A percentile compares a stretch with the other conserved stretches of the same genome.
Conservation (phyloP, 1,140 invertebrate species). For the Drosophila trapezifrons region DNA sequence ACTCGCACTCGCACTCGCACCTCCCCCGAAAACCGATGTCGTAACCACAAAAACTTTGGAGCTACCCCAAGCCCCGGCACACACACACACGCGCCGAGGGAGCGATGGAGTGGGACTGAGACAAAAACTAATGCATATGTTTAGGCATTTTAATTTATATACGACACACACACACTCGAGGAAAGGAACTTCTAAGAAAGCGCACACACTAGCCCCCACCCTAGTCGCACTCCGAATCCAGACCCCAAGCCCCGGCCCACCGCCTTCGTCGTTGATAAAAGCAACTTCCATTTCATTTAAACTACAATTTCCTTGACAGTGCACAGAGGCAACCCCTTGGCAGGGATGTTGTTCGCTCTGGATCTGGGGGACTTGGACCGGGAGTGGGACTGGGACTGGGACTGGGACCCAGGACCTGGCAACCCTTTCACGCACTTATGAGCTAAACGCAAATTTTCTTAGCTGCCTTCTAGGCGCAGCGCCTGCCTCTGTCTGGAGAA, state of each 20-base stretch:
- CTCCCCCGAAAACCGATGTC: constrained; percentile 69
- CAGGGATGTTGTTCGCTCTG: constrained; percentile 27
- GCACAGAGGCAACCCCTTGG: constrained; percentile 64
- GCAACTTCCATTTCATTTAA: constrained; percentile 83
- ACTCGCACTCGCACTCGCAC: constrained; percentile 27
- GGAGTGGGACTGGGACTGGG: constrained; percentile 6
- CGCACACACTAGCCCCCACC: constrained; percentile 41
- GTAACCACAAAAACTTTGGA: constrained; percentile 81
- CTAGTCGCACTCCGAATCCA: constrained; percentile 32
- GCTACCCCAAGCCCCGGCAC: constrained; percentile 33
- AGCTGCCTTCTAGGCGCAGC: constrained; percentile 78
- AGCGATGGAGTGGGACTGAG: constrained; percentile 45
- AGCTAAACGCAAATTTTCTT: constrained; percentile 83
- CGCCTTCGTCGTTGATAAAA: constrained; percentile 75
- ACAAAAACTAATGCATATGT: constrained; percentile 83
- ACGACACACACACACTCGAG: constrained; percentile 47
- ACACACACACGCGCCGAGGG: constrained; percentile 19
- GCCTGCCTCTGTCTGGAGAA: constrained; percentile 68
- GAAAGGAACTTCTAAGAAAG: constrained; percentile 69
- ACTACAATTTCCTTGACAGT: constrained; percentile 82
- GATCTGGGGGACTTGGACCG: background rate
- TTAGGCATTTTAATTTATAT: constrained; percentile 83
- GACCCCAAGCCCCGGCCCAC: constrained; percentile 13
- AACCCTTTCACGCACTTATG: constrained; percentile 83
- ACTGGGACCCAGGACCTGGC: constrained; percentile 39